Evolutionary conservation across 2,113 vertebrate species (phyloP), one percentile per base, ranked within the genome.

Genomic region (Neodontobutis hainanensis): DNA sequence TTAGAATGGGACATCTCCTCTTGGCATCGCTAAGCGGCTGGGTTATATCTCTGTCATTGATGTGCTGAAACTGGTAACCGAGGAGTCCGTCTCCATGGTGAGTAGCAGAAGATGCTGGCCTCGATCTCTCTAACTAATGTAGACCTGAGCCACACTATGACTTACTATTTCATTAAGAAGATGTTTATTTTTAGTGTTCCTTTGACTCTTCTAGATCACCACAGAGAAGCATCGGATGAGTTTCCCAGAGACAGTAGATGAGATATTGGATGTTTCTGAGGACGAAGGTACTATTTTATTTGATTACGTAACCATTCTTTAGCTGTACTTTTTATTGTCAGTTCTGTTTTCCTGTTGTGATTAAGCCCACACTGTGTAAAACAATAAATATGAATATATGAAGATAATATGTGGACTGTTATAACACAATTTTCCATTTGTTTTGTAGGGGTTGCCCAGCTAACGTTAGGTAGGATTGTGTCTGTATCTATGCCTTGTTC

Each of bases 11-110:
- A 96, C 95, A 16, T 98, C 97, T 8, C 95, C 97, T 19, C 89
- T 99, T 86, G 96, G 96, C 38, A 99, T 99, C 0, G 97, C 97
- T 1, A 96, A 93, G 89, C 92, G 96, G 0, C 91, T 98, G 0
- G 97, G 97, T 81, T 99, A 99, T 91, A 99, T 99, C 84, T 99
- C 97, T 0, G 97, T 99, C 58, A 99, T 95, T 0, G 97, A 99
- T 0, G 97, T 99, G 71, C 93, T 99, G 65, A 98, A 98, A 85
- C 91, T 97, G 11, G 96, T 98, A 79, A 98, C 96, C 0, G 95
- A 97, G 62, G 96, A 97, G 82, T 93, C 93, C 0, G 90, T 93
- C 14, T 86, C 93, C 3, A 81, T 82, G 91, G 97, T 98, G 92
- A 85, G 94, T 62, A 67, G 35, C 55, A 35, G 51, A 47, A 64